phyloP scores from a whole-genome alignment of 1,140 invertebrate genomes.

The Drosophila azteca region DNA sequence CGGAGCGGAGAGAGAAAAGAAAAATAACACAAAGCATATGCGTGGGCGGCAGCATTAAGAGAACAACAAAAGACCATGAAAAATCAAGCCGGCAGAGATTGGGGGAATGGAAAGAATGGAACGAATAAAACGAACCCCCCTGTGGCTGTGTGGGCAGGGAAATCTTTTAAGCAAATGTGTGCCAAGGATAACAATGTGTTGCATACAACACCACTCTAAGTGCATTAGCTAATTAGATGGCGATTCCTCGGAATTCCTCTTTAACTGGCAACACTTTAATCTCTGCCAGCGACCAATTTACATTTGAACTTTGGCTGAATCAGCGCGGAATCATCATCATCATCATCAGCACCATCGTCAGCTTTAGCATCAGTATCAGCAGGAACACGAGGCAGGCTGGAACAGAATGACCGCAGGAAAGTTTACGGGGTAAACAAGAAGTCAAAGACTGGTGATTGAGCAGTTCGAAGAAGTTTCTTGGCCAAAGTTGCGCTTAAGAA shows the following conservation, averaged over 20 bases:
- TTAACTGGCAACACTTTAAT: slow-evolving; percentile 1
- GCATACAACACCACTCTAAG: slow-evolving; percentile 12
- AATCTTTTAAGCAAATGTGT: slow-evolving; percentile 17
- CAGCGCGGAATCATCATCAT: slow-evolving; percentile 38
- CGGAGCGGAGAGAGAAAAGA: slow-evolving; percentile 8
- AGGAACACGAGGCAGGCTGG: slow-evolving; percentile 20
- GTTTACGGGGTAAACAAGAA: slow-evolving; percentile 43
- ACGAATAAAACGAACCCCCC: background rate
- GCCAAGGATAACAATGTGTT: slow-evolving; percentile 23
- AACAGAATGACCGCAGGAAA: slow-evolving; percentile 23
- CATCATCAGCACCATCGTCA: slow-evolving; percentile 22
- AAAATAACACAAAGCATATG: slow-evolving; percentile 64
- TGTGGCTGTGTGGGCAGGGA: slow-evolving; percentile 1
- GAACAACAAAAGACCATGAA: slow-evolving; percentile 50
- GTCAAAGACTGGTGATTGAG: slow-evolving; percentile 61
- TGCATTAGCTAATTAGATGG: slow-evolving; percentile 62
- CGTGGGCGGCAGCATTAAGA: slow-evolving; percentile 44
- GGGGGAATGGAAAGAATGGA: background rate
- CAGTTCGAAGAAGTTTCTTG: slow-evolving; percentile 61
- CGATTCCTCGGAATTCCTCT: background rate
- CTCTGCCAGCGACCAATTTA: slow-evolving; percentile 34
- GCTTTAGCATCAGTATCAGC: slow-evolving; percentile 18
- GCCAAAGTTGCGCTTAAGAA: slow-evolving; percentile 73
- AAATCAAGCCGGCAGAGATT: slow-evolving; percentile 35
- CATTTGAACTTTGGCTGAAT: slow-evolving; percentile 49